Evolutionary conservation across 2,113 vertebrate genomes (phyloP).

Genomic region (Porphyrio hochstetteri): DNA sequence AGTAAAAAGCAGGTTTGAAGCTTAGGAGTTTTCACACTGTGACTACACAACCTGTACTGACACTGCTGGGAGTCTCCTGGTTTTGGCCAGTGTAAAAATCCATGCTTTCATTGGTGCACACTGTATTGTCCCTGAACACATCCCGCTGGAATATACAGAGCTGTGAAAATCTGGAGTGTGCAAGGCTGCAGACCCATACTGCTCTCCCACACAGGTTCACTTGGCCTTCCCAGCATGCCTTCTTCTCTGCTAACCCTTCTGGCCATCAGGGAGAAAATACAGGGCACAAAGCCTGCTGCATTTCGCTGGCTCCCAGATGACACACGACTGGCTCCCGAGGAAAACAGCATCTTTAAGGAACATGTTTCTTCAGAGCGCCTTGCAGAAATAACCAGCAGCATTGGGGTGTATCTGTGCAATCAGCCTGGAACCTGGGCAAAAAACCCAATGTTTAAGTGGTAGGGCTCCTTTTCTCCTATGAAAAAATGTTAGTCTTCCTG

Average conservation of each 20-base stretch:
- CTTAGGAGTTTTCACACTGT: neutral
- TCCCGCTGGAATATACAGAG: neutral
- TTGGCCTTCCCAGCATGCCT: neutral
- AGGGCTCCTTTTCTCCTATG: neutral
- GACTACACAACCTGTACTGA: accelerated
- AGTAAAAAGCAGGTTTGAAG: neutral
- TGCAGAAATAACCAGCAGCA: neutral
- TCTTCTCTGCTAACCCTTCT: neutral
- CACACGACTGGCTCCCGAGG: neutral
- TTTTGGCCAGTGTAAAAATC: neutral
- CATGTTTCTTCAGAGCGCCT: neutral
- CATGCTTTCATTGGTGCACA: neutral
- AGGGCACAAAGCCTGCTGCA: neutral
- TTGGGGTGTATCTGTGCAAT: neutral
- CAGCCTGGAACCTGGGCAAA: neutral
- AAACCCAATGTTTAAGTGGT: neutral
- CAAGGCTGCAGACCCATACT: neutral
- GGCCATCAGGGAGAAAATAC: neutral
- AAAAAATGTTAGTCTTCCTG: neutral
- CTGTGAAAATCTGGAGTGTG: neutral
- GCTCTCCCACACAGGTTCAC: neutral
- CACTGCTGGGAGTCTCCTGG: neutral
- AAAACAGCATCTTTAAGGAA: neutral
- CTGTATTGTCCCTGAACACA: neutral
- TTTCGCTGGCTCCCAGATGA: neutral